These are phyloP conservation scores for Sebastiscus tertius DNA, from an alignment of 2,797 vertebrate genomes.

Conservation along the genomic window DNA sequence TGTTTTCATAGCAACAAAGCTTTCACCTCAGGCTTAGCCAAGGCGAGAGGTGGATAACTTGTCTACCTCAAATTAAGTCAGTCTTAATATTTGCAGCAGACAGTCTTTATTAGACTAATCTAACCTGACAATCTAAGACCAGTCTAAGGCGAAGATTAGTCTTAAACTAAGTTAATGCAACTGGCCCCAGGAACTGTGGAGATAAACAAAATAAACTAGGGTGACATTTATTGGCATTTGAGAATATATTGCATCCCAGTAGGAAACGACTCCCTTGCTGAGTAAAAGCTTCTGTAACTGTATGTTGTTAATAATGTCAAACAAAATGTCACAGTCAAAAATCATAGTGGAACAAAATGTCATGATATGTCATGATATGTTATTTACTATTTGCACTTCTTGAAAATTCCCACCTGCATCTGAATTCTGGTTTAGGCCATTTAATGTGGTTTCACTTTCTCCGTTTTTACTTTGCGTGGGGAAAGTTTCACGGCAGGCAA, in stretches of 20 bases:
- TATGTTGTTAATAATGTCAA: background rate
- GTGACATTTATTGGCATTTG: background rate
- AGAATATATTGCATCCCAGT: background rate
- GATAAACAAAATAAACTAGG: background rate
- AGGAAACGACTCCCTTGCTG: background rate
- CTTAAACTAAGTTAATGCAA: background rate
- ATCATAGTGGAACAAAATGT: background rate
- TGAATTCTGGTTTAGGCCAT: slow-evolving; percentile 51
- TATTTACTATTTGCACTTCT: slow-evolving; percentile 43
- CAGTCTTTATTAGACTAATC: background rate
- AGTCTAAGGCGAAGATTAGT: background rate
- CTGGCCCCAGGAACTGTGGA: background rate
- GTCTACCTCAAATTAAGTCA: background rate
- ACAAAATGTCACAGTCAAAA: background rate
- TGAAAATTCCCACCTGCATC: slow-evolving; percentile 46
- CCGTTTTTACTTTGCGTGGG: slow-evolving; percentile 48
- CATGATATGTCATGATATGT: slow-evolving; percentile 14
- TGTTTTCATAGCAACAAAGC: too few species aligned
- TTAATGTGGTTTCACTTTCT: slow-evolving; percentile 61
- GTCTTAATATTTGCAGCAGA: background rate
- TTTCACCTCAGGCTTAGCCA: too few species aligned
- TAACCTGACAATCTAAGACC: background rate
- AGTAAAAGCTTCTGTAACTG: background rate
- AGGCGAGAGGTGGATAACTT: too few species aligned
- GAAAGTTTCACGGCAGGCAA: slow-evolving; percentile 69